Conservation (phyloP, 1,140 invertebrate genomes). For the Eumeta japonica region DNA sequence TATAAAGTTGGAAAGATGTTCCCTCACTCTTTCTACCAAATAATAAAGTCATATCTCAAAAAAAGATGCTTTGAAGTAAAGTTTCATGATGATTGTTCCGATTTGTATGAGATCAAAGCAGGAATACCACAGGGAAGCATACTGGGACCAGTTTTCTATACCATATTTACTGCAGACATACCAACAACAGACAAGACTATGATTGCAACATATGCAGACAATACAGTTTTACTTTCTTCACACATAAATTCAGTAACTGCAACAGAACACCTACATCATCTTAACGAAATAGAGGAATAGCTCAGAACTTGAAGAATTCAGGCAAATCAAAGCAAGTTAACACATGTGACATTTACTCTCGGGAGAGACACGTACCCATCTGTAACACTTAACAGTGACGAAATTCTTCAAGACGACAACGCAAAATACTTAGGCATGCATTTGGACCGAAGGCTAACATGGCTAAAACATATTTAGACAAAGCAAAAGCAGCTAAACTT, state of each 20-base stretch:
- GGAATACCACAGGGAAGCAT: constrained; percentile 31
- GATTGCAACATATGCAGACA: constrained; percentile 27
- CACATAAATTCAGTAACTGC: not conserved
- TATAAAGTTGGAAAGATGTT: too few species aligned
- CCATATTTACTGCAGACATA: constrained; percentile 23
- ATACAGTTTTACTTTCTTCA: constrained; percentile 13
- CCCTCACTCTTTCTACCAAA: too few species aligned
- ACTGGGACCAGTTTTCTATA: constrained; percentile 23
- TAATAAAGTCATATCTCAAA: constrained; percentile 7
- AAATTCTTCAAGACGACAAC: constrained; percentile 12
- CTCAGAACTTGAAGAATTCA: constrained; percentile 16
- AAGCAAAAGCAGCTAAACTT: too few species aligned
- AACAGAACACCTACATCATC: too few species aligned
- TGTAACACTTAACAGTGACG: constrained; percentile 11
- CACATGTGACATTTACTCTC: constrained; percentile 15
- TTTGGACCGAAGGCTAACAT: constrained; percentile 17
- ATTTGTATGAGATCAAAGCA: too few species aligned
- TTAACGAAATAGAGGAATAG: constrained; percentile 12
- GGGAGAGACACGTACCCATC: constrained; percentile 9
- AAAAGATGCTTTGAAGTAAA: too few species aligned
- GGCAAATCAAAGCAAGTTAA: too few species aligned
- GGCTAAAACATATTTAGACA: constrained; percentile 16
- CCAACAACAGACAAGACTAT: constrained; percentile 11
- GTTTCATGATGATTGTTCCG: constrained; percentile 7
- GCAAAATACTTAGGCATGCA: constrained; percentile 17